Evolutionary conservation across 2,888 invertebrate genomes (phyloP), one percentile per base, ranked within the genome.

Genomic region (Heteromyza rotundicornis): DNA sequence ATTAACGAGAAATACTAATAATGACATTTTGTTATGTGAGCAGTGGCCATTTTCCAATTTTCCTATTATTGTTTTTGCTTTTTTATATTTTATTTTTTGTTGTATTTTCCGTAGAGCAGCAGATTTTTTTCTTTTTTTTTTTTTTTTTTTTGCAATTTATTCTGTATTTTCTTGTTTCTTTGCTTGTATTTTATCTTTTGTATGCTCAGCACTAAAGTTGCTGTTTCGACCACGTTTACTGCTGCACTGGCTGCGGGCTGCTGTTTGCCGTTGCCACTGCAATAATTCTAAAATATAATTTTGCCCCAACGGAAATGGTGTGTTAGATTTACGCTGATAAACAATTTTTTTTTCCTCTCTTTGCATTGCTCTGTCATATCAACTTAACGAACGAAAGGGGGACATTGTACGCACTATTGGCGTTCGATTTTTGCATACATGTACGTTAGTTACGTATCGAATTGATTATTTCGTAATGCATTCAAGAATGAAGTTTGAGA

Each of bases 321-420:
- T 65, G 62, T 74, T 68, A 67, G 73, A 75, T 73, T 75, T 72
- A 74, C 71, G 44, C 62, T 67, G 71, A 70, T 74, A 74, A 65
- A 55, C 64, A 62, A 51, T 54, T 27, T 40, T 40, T 40, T n/a
- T 7, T 10, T n/a, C n/a, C n/a, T n/a, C n/a, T n/a, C n/a, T n/a
- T n/a, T n/a, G n/a, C n/a, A n/a, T 40, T 10, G 14, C 40, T 10
- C 14, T n/a, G 40, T 32, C 32, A 40, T 40, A 10, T 40, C 40
- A 40, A 40, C 40, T 40, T 40, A 40, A n/a, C 27, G 27, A 27
- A 27, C 40, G n/a, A 50, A 50, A 50, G 50, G 50, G 60, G 60
- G 51, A 56, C 60, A 60, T 56, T 56, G 60, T 60, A 60, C 60
- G 60, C 56, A 56, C 40, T 51, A 32, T 40, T 40, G 40, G 40